Evolutionary conservation across 1,140 invertebrate genomes (phyloP), one percentile per base, ranked within the genome.

Genomic region (Micrasema longulum): DNA sequence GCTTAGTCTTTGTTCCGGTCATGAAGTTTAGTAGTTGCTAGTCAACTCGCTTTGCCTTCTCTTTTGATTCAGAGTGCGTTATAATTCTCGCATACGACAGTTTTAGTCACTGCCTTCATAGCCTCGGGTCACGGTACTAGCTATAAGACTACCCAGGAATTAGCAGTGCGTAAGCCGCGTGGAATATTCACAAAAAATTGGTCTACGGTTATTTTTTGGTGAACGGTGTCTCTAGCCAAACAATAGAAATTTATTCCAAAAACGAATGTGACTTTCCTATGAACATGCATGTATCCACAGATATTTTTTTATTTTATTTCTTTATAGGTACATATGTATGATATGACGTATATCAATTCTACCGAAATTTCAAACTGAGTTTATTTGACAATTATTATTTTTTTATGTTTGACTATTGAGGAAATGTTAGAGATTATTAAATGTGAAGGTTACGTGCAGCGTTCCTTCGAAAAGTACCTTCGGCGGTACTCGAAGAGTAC

Each of bases 1-100:
- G 60, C 60, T 38, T 45, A 63, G n/a, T 45, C 60, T 63, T 63
- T 47, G 60, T 63, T 63, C 38, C 60, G 60, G 38, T 63, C 43
- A 38, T 63, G 45, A 45, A 26, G 38, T 20, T 38, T 52, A 52
- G 53, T 26, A 16, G 35, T 26, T 31, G n/a, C 9, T 31, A 38
- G 55, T 18, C 20, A 38, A 38, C 31, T 31, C 35, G 2, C 14
- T 38, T 12, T 38, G 36, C 55, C 55, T 60, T 35, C 35, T 38
- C n/a, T 22, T 1, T n/a, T 38, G 53, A 16, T 57, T 26, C 53
- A 57, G 14, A 57, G 53, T 57, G 53, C 53, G 53, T 57, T 57
- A n/a, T 38, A 36, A 23, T 57, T 23, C 31, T 57, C 26, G 7
- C 26, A 31, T 31, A 31, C 26, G 7, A 31, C 53, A 14, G 26